These are phyloP conservation scores for Pedicia rivosa DNA, from an alignment of 2,888 invertebrate species.

Conservation along the genomic window DNA sequence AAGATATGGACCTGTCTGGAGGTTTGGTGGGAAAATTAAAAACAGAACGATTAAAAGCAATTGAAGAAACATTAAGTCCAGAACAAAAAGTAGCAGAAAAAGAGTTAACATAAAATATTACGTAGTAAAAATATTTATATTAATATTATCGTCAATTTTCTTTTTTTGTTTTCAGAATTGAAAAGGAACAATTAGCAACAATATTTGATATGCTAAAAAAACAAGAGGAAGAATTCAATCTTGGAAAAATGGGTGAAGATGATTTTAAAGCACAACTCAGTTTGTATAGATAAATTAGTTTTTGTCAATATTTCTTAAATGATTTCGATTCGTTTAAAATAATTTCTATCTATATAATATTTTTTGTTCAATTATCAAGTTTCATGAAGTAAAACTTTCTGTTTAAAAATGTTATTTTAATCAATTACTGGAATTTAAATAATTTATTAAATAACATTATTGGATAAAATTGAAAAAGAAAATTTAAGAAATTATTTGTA, in stretches of 20 bases:
- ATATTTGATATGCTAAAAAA: slow-evolving; percentile 30
- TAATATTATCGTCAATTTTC: neutral
- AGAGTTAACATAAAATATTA: slow-evolving; percentile 11
- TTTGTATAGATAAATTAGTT: slow-evolving; percentile 26
- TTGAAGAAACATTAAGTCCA: slow-evolving; percentile 18
- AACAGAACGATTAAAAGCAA: slow-evolving; percentile 17
- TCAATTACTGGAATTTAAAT: too few species aligned
- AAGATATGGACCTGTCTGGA: slow-evolving; percentile 3
- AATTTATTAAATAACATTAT: too few species aligned
- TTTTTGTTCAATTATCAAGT: too few species aligned
- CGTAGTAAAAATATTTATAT: neutral
- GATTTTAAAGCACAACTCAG: slow-evolving; percentile 26
- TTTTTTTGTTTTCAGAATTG: slow-evolving; percentile 21
- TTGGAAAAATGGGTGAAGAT: slow-evolving; percentile 23
- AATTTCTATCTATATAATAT: too few species aligned
- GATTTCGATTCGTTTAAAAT: too few species aligned
- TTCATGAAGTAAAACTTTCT: too few species aligned
- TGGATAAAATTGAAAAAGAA: too few species aligned
- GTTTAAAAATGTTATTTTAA: too few species aligned
- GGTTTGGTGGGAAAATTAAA: slow-evolving; percentile 19
- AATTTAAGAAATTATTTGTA: too few species aligned
- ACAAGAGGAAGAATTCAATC: slow-evolving; percentile 31
- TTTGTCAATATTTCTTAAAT: too few species aligned
- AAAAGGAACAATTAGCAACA: slow-evolving; percentile 30
- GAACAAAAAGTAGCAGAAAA: slow-evolving; percentile 19